A percentile compares a stretch with the other conserved stretches of the same genome.
phyloP scores from a whole-genome alignment of 1,140 invertebrate species.

The Dreissena polymorpha region DNA sequence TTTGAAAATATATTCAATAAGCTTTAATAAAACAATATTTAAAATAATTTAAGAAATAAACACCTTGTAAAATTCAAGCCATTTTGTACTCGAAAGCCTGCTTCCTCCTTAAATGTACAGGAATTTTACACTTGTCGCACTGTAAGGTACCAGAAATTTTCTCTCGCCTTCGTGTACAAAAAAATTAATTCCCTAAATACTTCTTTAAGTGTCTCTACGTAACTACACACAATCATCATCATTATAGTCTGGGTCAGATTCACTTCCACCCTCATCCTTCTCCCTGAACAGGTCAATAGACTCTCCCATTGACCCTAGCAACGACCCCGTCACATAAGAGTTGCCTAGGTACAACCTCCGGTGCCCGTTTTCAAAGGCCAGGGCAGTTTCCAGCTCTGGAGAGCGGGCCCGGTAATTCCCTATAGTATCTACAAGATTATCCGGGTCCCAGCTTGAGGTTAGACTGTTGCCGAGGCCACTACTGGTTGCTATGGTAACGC shows the following conservation, averaged over 20 bases:
- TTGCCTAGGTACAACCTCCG: neutral
- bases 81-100: no score
- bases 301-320: constrained; percentile 35
- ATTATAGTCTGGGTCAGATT: constrained; percentile 29
- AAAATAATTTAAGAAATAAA: no score
- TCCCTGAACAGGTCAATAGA: constrained; percentile 40
- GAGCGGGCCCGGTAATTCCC: constrained; percentile 26
- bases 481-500: constrained; percentile 64
- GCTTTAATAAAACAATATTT: no score
- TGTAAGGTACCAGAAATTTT: no score
- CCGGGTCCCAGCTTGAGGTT: constrained; percentile 63
- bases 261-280: constrained; percentile 36
- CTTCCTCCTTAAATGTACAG: no score
- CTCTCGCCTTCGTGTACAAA: no score
- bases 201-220: no score
- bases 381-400: constrained; percentile 1
- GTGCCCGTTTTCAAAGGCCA: neutral
- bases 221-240: no score
- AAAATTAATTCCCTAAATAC: no score
- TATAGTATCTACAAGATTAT: constrained; percentile 31
- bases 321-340: neutral
- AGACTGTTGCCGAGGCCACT: constrained; percentile 63
- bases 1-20: no score
- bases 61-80: no score
- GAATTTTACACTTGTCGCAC: no score